Percentiles rank a stretch among this genome's conserved stretches.
Evolutionary conservation across 2,888 invertebrate species (phyloP).

Genomic region (Oeneis ivallda): DNA sequence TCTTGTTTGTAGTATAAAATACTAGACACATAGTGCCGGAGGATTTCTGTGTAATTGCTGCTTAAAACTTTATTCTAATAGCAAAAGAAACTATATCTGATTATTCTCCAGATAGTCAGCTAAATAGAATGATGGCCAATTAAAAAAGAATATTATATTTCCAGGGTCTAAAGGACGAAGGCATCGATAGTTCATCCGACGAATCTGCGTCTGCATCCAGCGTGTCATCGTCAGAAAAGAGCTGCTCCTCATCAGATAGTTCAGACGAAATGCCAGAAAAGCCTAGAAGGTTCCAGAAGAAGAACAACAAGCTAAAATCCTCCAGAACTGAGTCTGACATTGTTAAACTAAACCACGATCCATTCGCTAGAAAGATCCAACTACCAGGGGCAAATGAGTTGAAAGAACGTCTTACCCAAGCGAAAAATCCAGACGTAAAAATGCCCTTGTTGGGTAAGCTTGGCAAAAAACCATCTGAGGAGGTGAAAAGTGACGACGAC

Average conservation of each 20-base stretch:
- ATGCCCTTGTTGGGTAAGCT: slow-evolving; percentile 66
- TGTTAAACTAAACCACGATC: slow-evolving; percentile 55
- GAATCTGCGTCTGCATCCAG: slow-evolving; percentile 70
- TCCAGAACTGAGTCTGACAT: slow-evolving; percentile 76
- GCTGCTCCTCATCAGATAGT: slow-evolving; percentile 74
- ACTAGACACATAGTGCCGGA: too few relatives aligned
- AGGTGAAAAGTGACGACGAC: slow-evolving; percentile 62
- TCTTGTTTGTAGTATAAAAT: too few relatives aligned
- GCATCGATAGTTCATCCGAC: slow-evolving; percentile 78
- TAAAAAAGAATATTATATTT: slow-evolving; percentile 33
- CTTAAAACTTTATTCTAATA: too few relatives aligned
- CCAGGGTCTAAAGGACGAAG: slow-evolving; percentile 79
- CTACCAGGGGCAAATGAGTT: slow-evolving; percentile 57
- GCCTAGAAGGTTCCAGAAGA: slow-evolving; percentile 65
- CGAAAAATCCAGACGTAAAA: slow-evolving; percentile 63
- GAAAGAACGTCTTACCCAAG: slow-evolving; percentile 58
- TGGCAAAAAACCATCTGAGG: slow-evolving; percentile 63
- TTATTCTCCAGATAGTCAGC: too few relatives aligned
- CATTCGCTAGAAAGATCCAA: slow-evolving; percentile 54
- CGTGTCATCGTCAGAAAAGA: slow-evolving; percentile 75
- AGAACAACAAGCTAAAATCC: slow-evolving; percentile 70
- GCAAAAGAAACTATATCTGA: too few relatives aligned
- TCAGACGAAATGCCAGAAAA: slow-evolving; percentile 70
- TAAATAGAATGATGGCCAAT: neutral
- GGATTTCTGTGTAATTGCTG: too few relatives aligned